Base-by-base conservation (phyloP, 2,797 vertebrate species). In the Melanotaenia maccullochi region DNA sequence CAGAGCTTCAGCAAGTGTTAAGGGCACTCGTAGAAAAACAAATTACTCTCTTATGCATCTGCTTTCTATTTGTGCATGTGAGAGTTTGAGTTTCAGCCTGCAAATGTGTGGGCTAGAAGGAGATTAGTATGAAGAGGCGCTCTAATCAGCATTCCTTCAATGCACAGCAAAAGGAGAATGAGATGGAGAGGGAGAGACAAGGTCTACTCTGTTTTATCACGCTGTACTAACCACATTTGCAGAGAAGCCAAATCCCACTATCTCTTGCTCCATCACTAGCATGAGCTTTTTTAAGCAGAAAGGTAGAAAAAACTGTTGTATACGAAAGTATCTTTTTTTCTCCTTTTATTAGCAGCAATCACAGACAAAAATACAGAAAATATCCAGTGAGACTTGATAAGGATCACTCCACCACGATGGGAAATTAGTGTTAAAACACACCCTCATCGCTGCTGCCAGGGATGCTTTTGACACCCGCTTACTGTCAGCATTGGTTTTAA, bases 71-170 rank as follows among this genome's bases (percentile, higher is more conserved):
- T 35, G 49, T 62, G 52, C 33, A 47, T 66, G 56, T 24, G 40
- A 56, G 24, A 65, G 52, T 62, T 40, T 28, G 67, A 30, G 44
- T 62, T 72, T 79, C 12, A 20, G 75, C 60, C 60, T 68, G 56
- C 49, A 68, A 76, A 75, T 22, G 78, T 78, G 84, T 83, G 65
- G 68, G 75, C 61, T 78, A 72, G 67, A 76, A 88, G 81, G 73
- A 86, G 79, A 79, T 87, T 78, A 79, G 64, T n/a, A 57, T 9
- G 67, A 72, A 56, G 66, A 73, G 54, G 67, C 44, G 79, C 75
- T 64, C 76, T n/a, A 71, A 73, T 80, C 64, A 62, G 65, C 24
- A 32, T 59, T 68, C 24, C 71, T 70, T 74, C 54, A 51, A 68
- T 75, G 62, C 44, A 24, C 28, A 75, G 55, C 30, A 68, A 61